Evolutionary conservation across 30 jellyfish, hydroid and myxozoan genomes (phyloP).

Genomic region (Aurelia sp.): DNA sequence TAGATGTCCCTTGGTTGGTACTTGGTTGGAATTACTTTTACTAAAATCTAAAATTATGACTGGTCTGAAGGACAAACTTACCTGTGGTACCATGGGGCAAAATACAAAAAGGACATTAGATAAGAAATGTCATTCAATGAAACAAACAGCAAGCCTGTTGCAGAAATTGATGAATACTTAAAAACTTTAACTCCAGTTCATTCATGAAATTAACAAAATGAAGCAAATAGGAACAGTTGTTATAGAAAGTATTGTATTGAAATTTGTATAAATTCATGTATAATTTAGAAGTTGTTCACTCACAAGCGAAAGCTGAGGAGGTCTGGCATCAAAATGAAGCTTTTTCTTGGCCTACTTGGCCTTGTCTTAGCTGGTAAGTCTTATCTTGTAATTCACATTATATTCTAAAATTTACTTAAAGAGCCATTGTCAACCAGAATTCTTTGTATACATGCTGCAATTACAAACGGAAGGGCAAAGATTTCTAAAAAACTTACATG

Average conservation of each 20-base stretch:
- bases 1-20: no score
- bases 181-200: neutral
- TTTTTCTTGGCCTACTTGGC: conserved; percentile 54
- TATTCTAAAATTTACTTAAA: neutral
- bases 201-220: conserved; percentile 34
- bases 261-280: conserved; percentile 19
- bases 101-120: no score
- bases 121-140: neutral
- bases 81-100: no score
- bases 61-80: no score
- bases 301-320: conserved; percentile 6
- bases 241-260: conserved; percentile 17
- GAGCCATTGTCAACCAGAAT: no score
- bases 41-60: no score
- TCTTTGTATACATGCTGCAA: no score
- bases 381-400: neutral
- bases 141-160: conserved; percentile 31
- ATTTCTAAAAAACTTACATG: no score
- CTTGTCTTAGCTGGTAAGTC: conserved; percentile 56
- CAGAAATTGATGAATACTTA: conserved; percentile 35
- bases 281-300: neutral
- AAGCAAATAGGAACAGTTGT: conserved; percentile 1
- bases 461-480: no score
- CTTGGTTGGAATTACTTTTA: no score
- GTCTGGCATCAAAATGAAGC: conserved; percentile 32